Evolutionary conservation across 1,140 invertebrate genomes (phyloP).

Genomic region (Oryctes rhinoceros): DNA sequence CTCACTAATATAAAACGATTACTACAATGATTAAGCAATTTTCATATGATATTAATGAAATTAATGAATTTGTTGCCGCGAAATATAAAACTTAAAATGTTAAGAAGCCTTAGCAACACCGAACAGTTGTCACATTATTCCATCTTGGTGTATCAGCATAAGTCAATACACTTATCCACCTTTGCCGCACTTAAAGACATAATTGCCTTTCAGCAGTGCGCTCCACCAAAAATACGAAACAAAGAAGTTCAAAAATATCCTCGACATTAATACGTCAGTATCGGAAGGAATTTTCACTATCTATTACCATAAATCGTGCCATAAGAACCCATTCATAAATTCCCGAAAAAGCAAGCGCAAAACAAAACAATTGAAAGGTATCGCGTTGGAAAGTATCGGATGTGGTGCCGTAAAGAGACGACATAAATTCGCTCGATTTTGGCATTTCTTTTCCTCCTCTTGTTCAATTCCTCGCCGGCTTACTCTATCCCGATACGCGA

Average conservation of each 20-base stretch:
- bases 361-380: constrained; percentile 5
- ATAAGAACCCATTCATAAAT: constrained; percentile 14
- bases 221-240: not conserved
- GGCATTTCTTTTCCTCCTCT: constrained; percentile 10
- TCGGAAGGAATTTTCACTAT: not conserved
- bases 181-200: no score
- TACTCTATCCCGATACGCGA: not conserved
- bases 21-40: no score
- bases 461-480: not conserved
- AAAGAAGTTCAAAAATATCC: constrained; percentile 4
- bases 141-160: no score
- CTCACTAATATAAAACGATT: no score
- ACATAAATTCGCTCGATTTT: constrained; percentile 19
- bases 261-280: constrained; percentile 3
- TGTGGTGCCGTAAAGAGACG: not conserved
- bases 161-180: no score
- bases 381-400: constrained; percentile 12
- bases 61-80: no score
- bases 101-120: no score
- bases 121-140: no score
- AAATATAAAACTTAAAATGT: no score
- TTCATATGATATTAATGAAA: no score
- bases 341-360: constrained; percentile 12
- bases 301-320: constrained; percentile 23
- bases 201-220: no score